Base-by-base conservation (phyloP, 2,113 vertebrate species). In the Balaeniceps rex region DNA sequence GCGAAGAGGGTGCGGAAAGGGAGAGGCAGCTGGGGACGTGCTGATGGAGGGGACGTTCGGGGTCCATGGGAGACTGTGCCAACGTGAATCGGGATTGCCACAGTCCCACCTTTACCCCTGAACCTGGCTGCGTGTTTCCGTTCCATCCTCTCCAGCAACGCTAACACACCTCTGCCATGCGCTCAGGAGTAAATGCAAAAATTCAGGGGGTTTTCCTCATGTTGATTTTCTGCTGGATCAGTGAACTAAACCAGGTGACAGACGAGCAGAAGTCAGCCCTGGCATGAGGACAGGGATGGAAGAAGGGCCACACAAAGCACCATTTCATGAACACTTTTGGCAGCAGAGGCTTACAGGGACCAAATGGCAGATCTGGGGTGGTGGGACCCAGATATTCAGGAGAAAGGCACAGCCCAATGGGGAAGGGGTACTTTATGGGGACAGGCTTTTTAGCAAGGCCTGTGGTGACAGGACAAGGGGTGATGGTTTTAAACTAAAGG, bases 81-180 rank as follows among this genome's bases (percentile, higher is more conserved):
- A 0, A 9, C 36, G 17, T 31, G 64, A 75, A 61, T 6, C 10
- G 28, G 47, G 71, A n/a, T 51, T 80, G 54, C 2, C 10, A 9
- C 71, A 14, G 19, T 76, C 52, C 81, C 63, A 28, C n/a, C 3
- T 78, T 55, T 65, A 33, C 26, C 44, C 33, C 49, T 4, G 3
- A 14, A n/a, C 8, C 6, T 46, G 76, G 29, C 33, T 11, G 31
- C 0, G 0, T 14, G 22, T 3, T 74, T 69, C 61, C 54, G 1
- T 44, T 51, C 60, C 58, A 38, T 44, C n/a, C 44, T 29, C 71
- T 63, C 63, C 42, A n/a, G 46, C 38, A 11, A 24, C 2, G 42
- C 38, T 46, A 9, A 51, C n/a, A 6, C 6, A 1, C 23, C 3
- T 34, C 33, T 65, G 15, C 83, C 63, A 7, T 0, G 8, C 0